These are phyloP conservation scores for Enteromius treurensis DNA, from an alignment of 2,797 vertebrate species.

Conservation along the genomic window DNA sequence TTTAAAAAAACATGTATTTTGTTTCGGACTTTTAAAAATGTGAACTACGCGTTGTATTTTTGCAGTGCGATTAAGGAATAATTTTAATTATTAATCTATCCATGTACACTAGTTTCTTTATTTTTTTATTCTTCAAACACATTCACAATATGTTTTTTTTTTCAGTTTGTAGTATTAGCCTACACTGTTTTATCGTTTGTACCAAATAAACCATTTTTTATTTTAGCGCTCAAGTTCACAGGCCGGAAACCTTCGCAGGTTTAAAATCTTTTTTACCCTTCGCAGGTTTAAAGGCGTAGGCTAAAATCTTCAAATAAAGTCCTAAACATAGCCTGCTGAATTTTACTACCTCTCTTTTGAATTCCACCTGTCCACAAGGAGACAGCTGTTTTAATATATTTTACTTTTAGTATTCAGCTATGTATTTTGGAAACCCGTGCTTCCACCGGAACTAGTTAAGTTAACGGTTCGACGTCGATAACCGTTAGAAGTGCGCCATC, in stretches of 20 bases:
- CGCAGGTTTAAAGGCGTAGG: no score
- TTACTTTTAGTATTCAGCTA: background rate
- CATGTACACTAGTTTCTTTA: background rate
- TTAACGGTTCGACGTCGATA: background rate
- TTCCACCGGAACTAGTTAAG: slow-evolving; percentile 1
- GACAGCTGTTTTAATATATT: background rate
- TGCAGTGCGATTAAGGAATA: background rate
- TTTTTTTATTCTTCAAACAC: background rate
- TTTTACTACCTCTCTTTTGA: background rate
- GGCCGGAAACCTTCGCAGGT: background rate
- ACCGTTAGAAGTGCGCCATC: slow-evolving; percentile 44
- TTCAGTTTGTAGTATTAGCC: background rate
- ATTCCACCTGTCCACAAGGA: background rate
- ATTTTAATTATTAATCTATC: background rate
- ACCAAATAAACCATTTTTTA: background rate
- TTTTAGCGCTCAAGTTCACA: background rate
- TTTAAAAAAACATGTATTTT: background rate
- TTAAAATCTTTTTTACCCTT: no score
- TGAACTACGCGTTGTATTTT: background rate
- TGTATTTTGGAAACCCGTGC: background rate
- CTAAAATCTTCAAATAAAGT: background rate
- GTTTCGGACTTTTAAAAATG: background rate
- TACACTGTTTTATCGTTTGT: background rate
- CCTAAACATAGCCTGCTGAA: background rate
- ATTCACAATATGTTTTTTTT: background rate